Evolutionary conservation across 2,888 invertebrate genomes (phyloP), one percentile per base, ranked within the genome.

Genomic region (Caenorhabditis becei): DNA sequence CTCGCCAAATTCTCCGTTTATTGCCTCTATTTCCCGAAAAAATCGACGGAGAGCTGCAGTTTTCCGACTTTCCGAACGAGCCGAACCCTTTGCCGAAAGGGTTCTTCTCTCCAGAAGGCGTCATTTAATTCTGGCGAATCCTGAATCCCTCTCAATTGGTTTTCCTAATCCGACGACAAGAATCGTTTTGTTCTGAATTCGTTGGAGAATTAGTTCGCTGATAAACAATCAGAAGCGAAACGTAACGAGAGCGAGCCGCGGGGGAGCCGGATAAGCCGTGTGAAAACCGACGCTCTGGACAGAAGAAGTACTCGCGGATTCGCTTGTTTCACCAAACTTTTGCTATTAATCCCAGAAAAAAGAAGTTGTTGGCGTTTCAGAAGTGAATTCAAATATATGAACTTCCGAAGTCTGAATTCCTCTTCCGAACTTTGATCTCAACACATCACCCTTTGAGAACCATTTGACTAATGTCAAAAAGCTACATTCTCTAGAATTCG

Each of bases 1-100:
- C n/a, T n/a, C 35, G 35, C 7, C 5, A 10, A 35, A 35, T 20
- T 47, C 18, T 8, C 24, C 51, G 51, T 51, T 51, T 23, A 26
- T 26, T 26, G 51, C 51, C 26, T 51, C 51, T 24, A 51, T 51
- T 51, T 51, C 51, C 47, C 47, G 32, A 41, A 41, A 41, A 16
- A 41, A 41, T 41, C 10, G 47, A 10, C 47, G 47, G 8, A 7
- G 41, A 47, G 47, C 47, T 10, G 47, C 20, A 47, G 47, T 47
- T 47, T 47, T 47, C 18, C 14, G 47, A 47, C 47, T 47, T 47
- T 18, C 47, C 35, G 35, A 35, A 35, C 20, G 18, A 10, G 32
- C 32, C 32, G 32, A 32, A 32, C 10, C 32, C 10, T 4, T 32
- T 32, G 5, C 32, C 32, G n/a, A n/a, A n/a, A n/a, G n/a, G n/a